Evolutionary conservation across 2,113 vertebrate species (phyloP), one percentile per base, ranked within the genome.

Genomic region (Apodemus speciosus): DNA sequence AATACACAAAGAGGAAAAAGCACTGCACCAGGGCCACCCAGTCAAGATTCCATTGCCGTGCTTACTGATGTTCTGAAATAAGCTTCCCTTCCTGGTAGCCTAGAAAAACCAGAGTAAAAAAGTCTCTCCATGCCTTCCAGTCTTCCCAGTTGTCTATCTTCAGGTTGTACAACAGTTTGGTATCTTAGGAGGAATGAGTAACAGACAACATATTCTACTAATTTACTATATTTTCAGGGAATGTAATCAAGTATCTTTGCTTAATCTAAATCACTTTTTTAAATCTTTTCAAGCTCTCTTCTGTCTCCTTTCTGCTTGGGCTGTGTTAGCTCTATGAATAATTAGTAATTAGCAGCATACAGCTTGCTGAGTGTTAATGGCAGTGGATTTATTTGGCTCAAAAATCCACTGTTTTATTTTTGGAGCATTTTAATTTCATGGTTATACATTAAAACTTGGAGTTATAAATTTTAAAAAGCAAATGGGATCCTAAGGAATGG

Each of bases 301-400:
- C 40, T 51, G 56, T 46, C 11, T 6, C 3, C 15, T 56, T 88
- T 40, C 64, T 93, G 43, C 77, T 85, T 92, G 77, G 77, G 21
- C 88, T 90, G 46, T 91, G 51, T 92, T 94, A 92, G 81, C 77
- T 92, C 85, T 64, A 81, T 76, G 62, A 96, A 73, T 77, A 94
- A 93, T 95, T 93, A 96, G 71, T 93, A 94, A 87, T 97, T 95
- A 81, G 84, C 56, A 94, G 60, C 83, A 81, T 83, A 66, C 46
- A 79, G 76, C 25, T 91, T 83, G 5, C 88, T 93, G 75, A 73
- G 58, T 84, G 40, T 58, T 92, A 93, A 92, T 94, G 49, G 73
- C 6, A 58, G 38, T 69, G 58, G 77, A 95, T 91, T 92, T 89
- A 91, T 89, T 95, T 95, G 89, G 87, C 32, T 85, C 60, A 62